Percentiles rank a stretch among this genome's conserved stretches.
phyloP scores from a whole-genome alignment of 2,797 vertebrate species.

The Iguana delicatissima region DNA sequence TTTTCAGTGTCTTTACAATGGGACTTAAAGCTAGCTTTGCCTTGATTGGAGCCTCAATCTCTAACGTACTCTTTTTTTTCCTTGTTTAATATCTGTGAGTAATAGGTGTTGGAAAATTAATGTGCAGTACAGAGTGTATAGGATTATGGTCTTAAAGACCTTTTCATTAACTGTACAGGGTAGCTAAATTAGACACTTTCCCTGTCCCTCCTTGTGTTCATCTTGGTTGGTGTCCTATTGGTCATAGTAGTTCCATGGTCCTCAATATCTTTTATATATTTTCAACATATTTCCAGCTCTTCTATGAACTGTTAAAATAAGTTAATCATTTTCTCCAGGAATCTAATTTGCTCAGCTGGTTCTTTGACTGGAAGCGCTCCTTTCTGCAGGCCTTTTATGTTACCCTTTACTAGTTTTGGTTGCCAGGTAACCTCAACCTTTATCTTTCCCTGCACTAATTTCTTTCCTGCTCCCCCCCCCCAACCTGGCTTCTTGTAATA shows the following conservation, averaged over 20 bases:
- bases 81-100: background rate
- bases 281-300: constrained; percentile 47
- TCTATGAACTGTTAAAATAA: constrained; percentile 46
- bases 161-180: too few species aligned
- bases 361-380: constrained; percentile 47
- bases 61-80: background rate
- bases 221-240: background rate
- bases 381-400: constrained; percentile 42
- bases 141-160: too few species aligned
- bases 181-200: too few species aligned
- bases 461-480: background rate
- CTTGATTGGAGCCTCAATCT: background rate
- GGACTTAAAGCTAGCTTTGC: background rate
- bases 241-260: constrained; percentile 13
- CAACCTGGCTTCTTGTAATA: background rate
- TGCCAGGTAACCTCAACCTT: constrained; percentile 68
- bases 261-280: constrained; percentile 20
- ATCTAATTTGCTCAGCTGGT: constrained; percentile 43
- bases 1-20: too few species aligned
- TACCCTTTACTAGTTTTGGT: constrained; percentile 60
- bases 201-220: too few species aligned
- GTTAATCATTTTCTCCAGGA: constrained; percentile 46
- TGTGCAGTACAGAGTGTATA: too few species aligned
- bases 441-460: constrained; percentile 61
- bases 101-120: too few species aligned